These are phyloP conservation scores for Amorpha juglandis DNA, from an alignment of 2,888 invertebrate species.

Conservation along the genomic window DNA sequence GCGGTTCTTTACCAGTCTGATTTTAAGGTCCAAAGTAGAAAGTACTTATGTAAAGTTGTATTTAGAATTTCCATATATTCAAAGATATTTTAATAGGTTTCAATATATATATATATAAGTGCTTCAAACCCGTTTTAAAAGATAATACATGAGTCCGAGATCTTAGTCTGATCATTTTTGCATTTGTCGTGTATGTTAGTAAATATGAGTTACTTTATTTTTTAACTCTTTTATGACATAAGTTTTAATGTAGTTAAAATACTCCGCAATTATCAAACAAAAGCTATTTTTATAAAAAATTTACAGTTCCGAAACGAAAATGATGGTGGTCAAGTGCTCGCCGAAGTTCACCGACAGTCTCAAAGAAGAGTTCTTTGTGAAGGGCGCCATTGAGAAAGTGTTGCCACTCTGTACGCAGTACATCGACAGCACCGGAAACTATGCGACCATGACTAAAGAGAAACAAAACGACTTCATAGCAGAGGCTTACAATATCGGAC, in stretches of 20 bases:
- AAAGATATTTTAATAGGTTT: too few species aligned
- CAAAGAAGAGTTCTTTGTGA: conserved; percentile 94
- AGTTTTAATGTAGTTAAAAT: neutral
- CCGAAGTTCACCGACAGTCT: conserved; percentile 89
- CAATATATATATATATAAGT: too few species aligned
- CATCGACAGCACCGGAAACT: conserved; percentile 88
- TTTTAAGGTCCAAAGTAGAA: neutral
- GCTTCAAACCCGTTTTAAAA: too few species aligned
- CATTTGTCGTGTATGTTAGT: too few species aligned
- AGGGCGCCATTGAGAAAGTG: conserved; percentile 97
- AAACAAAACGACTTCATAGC: conserved; percentile 92
- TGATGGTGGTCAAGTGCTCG: conserved; percentile 98
- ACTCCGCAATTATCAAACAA: neutral
- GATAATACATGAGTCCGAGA: too few species aligned
- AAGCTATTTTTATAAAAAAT: neutral
- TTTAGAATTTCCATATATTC: too few species aligned
- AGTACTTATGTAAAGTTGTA: too few species aligned
- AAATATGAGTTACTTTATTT: too few species aligned
- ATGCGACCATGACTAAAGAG: conserved; percentile 89
- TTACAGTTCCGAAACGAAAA: conserved; percentile 95
- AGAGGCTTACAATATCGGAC: conserved; percentile 93
- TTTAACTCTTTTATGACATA: too few species aligned
- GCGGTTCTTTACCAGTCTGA: neutral
- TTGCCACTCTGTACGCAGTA: conserved; percentile 93
- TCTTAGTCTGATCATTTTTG: too few species aligned